Evolutionary conservation across 2,113 vertebrate species (phyloP), one percentile per base, ranked within the genome.

Genomic region (Motacilla alba): DNA sequence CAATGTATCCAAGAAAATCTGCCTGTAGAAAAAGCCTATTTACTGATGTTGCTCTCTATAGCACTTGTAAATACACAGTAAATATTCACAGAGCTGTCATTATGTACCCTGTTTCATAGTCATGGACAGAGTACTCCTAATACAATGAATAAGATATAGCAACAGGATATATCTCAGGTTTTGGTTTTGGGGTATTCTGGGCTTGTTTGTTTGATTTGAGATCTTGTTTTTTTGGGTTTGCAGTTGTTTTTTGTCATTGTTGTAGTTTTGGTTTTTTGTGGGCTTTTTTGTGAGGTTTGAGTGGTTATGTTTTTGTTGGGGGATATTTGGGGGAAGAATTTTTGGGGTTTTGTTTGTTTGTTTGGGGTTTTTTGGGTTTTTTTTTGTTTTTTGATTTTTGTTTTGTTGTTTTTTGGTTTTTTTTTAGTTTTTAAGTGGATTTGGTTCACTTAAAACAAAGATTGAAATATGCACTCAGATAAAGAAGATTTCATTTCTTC

Each of bases 41-140:
- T 49, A 15, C 3, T 1, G 0, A 10, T 23, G 0, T 44, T 67
- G 26, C 1, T 59, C 2, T 58, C 24, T 49, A 2, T 13, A 33
- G 20, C 3, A 13, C 20, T 15, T 20, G 9, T 28, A 69, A 62
- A 56, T 7, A 74, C 41, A 64, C 9, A 21, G 3, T 35, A 80
- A 89, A 46, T 0, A 78, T 46, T 59, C 12, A 35, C 20, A 37
- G 46, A 41, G 6, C 3, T 55, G 18, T 0, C 4, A 23, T 53
- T 10, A 7, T 1, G 0, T 19, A 3, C 4, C 3, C 13, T 50
- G 10, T 5, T 24, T 12, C 37, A 3, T 15, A n/a, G 11, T 13
- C 9, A 5, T 47, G 28, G 4, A n/a, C n/a, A 52, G 4, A 41
- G 4, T 43, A 30, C 11, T 24, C 1, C 2, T 39, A 60, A 47